Base-by-base conservation (phyloP, 2,113 vertebrate species). In the Archilochus colubris region DNA sequence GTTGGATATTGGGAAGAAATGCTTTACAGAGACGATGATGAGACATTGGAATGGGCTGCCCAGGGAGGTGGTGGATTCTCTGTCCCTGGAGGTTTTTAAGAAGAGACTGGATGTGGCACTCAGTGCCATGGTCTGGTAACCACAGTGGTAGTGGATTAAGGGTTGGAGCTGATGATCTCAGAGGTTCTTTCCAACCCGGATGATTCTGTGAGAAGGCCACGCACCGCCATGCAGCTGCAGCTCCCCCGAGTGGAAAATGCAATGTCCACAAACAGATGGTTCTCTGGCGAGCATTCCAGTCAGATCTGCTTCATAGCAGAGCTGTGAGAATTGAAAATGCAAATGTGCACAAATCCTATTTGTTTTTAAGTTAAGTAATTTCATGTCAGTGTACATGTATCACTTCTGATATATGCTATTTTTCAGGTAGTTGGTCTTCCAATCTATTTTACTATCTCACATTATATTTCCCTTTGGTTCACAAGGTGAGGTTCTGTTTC, bases 161-260 rank as follows among this genome's bases (percentile, higher is more conserved):
- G 40, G 40, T 40, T 40, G 40, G 40, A 40, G 5, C 11, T 40
- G 40, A 40, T 40, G 40, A 40, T 40, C 40, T 10, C 40, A 40
- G 40, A 40, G 40, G 40, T 40, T 10, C 40, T 40, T 40, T 40
- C 40, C 40, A 40, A 40, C 40, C 40, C 12, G 40, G 40, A 40
- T 40, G 40, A 40, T 40, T 40, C 40, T 40, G 40, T 40, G 40
- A 40, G 40, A 2, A 19, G 53, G 23, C 24, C 24, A 20, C 28
- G 23, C 13, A 6, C 16, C 23, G 5, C 36, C 4, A 2, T 2
- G 50, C 33, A 6, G 0, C 30, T 55, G 5, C 6, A 2, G 53
- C 55, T 28, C 18, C 36, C 15, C 0, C 5, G 8, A 8, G 17
- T 1, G 18, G 33, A 5, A 58, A 57, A 24, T 3, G 15, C 17